These are phyloP conservation scores for Andricus curvator DNA, from an alignment of 2,888 invertebrate species.

Conservation along the genomic window DNA sequence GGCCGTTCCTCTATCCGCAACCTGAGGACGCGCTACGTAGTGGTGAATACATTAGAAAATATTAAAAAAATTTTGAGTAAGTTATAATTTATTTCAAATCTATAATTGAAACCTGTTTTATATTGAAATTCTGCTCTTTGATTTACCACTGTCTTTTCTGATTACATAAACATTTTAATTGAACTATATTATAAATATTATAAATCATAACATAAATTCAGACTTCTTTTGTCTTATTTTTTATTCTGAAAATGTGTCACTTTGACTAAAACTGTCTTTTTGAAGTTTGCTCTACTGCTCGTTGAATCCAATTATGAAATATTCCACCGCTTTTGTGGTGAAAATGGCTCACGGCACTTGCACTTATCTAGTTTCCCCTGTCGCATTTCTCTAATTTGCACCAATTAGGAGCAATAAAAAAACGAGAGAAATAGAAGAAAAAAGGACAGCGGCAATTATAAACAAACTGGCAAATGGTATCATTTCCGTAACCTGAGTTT, in stretches of 20 bases:
- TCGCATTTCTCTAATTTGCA: conserved; percentile 25
- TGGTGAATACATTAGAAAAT: too few species aligned
- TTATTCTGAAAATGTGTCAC: not conserved
- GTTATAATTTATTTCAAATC: too few species aligned
- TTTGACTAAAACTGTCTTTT: not conserved
- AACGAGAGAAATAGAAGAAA: not conserved
- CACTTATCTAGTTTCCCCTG: conserved; percentile 12
- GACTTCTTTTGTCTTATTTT: not conserved
- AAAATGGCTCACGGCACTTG: conserved; percentile 34
- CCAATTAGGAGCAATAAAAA: conserved; percentile 32
- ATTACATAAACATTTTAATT: too few species aligned
- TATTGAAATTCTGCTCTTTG: too few species aligned
- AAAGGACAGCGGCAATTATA: conserved; percentile 19
- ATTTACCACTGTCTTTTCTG: too few species aligned
- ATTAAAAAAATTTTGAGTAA: too few species aligned
- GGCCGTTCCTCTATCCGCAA: too few species aligned
- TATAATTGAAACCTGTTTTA: too few species aligned
- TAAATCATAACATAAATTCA: not conserved
- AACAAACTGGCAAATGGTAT: not conserved
- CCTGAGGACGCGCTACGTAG: too few species aligned
- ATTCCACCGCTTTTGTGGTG: conserved; percentile 10
- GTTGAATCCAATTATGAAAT: conserved; percentile 37
- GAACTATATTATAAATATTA: too few species aligned
- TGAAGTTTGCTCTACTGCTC: not conserved
- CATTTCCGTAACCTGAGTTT: not conserved